Evolutionary conservation across 2,113 vertebrate genomes (phyloP), one percentile per base, ranked within the genome.

Genomic region (Coryphaenoides rupestris): DNA sequence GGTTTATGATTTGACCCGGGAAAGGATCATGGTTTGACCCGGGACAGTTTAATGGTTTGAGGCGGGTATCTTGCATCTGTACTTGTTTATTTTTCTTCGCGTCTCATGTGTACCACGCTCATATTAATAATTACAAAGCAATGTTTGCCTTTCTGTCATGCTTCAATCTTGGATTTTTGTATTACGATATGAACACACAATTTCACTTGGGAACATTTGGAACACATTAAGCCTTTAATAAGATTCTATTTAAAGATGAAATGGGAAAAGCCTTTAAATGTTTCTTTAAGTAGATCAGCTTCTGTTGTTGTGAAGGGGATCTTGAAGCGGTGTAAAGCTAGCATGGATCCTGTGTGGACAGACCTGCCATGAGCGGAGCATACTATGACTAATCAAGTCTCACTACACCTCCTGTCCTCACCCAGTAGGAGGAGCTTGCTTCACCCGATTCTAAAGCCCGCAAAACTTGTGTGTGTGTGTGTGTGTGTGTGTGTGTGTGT

Each of bases 221-320:
- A 86, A 78, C 68, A 50, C 54, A 57, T 76, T 85, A 75, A 85
- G 73, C 65, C 71, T 69, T 70, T 86, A 87, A 87, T 85, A 87
- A 81, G 79, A 79, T 85, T 86, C 82, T 86, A 86, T 86, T 86
- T 86, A 72, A 78, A 73, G 79, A 89, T 75, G 82, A 59, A 59
- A 78, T 79, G 82, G 82, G 63, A 78, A 81, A 53, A 84, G 74
- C 66, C 62, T 53, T 40, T 73, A 64, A 79, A 77, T 71, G 68
- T 79, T 79, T 74, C 77, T 81, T 76, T 62, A 77, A 76, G 40
- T 40, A 26, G 50, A 65, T 46, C 24, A 21, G 69, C 70, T 69
- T 73, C 68, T 85, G 84, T 82, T 85, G 84, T 82, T 78, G 74
- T 79, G 71, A 72, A 80, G 78, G 79, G 74, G 68, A 62, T 78